These are phyloP conservation scores for Ferrisia virgata DNA, from an alignment of 2,888 invertebrate species.

Conservation along the genomic window DNA sequence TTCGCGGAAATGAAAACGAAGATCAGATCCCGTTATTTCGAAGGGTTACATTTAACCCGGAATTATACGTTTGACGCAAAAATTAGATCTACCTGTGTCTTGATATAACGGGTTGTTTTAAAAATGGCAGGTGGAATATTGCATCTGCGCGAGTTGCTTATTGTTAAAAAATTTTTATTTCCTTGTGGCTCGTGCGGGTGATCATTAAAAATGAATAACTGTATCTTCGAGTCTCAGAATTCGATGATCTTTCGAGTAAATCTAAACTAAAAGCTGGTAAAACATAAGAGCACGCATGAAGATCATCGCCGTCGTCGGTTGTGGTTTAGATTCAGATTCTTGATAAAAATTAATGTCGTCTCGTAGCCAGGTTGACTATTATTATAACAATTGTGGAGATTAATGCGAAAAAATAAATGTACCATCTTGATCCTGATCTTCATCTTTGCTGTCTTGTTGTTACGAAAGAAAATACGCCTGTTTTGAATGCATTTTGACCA, in stretches of 20 bases:
- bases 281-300: background rate
- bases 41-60: background rate
- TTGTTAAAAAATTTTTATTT: slow-evolving; percentile 11
- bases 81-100: background rate
- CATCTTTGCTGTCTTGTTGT: too few species aligned
- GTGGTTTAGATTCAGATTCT: background rate
- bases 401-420: background rate
- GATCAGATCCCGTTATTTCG: slow-evolving; percentile 2
- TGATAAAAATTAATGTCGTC: background rate
- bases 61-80: slow-evolving; percentile 18
- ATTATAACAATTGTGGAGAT: background rate
- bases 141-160: slow-evolving; percentile 9
- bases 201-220: slow-evolving; percentile 21
- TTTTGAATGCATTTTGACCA: too few species aligned
- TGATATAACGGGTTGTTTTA: slow-evolving; percentile 12
- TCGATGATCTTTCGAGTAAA: background rate
- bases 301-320: background rate
- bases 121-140: background rate
- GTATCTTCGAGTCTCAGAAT: background rate
- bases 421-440: too few species aligned
- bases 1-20: background rate
- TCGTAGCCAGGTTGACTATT: background rate
- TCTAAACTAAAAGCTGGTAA: background rate
- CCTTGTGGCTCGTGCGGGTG: slow-evolving; percentile 1
- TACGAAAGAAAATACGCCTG: too few species aligned